phyloP scores from a whole-genome alignment of 2,888 invertebrate genomes.

The Eristalis arbustorum region DNA sequence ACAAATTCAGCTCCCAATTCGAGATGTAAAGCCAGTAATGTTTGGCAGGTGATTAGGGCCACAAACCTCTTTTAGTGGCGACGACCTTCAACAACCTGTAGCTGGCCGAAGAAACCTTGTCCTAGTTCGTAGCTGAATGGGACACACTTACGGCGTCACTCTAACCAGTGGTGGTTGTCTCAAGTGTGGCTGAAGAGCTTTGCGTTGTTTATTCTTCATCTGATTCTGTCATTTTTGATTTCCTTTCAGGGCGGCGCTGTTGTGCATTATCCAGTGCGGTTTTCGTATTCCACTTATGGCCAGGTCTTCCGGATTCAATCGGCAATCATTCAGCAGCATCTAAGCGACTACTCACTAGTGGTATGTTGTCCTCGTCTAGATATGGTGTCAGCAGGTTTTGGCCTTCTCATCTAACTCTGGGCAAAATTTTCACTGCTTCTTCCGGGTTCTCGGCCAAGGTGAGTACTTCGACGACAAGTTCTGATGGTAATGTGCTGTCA shows the following conservation, averaged over 20 bases:
- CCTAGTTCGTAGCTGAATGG: conserved; percentile 64
- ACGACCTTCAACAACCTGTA: conserved; percentile 49
- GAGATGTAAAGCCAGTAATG: too few relatives aligned
- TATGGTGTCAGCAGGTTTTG: background rate
- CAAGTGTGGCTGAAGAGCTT: conserved; percentile 67
- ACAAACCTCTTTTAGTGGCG: conserved; percentile 19
- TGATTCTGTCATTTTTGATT: conserved; percentile 20
- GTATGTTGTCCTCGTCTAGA: too few relatives aligned
- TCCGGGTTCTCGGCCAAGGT: background rate
- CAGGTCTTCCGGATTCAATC: background rate
- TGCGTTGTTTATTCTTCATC: conserved; percentile 31
- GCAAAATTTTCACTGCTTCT: background rate
- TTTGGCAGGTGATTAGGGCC: too few relatives aligned
- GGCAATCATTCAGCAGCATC: conserved; percentile 6
- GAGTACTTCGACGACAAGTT: background rate
- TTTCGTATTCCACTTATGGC: conserved; percentile 21
- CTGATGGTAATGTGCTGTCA: background rate
- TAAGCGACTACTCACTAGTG: too few relatives aligned
- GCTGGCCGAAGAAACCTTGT: conserved; percentile 51
- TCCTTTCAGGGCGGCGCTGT: conserved; percentile 15
- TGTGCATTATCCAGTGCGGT: conserved; percentile 30
- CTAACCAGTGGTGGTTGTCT: conserved; percentile 20
- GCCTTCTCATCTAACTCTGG: background rate
- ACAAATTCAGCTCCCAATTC: too few relatives aligned
- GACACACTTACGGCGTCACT: background rate